Conservation (phyloP, 2,797 vertebrate species). For the Chiroxiphia lanceolata region DNA sequence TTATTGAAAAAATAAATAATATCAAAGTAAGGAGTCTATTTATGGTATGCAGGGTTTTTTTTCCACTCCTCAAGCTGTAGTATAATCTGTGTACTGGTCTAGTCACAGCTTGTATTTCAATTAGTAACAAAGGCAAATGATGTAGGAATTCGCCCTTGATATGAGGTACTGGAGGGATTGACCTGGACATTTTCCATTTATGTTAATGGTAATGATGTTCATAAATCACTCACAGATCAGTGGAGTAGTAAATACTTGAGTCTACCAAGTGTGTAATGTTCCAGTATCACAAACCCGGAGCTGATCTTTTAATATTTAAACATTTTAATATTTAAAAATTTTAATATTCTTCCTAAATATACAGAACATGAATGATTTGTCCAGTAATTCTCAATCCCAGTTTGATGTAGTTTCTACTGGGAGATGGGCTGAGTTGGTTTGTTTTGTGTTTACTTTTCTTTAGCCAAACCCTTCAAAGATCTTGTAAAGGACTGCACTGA, state of each 20-base stretch:
- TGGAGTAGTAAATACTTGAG: background rate
- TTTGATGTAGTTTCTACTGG: background rate
- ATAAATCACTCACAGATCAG: background rate
- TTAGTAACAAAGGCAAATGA: background rate
- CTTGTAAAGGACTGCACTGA: background rate
- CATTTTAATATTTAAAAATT: background rate
- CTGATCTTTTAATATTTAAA: background rate
- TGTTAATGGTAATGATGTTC: background rate
- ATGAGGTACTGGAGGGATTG: background rate
- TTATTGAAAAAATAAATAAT: background rate
- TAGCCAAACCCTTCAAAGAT: background rate
- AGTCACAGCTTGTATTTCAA: background rate
- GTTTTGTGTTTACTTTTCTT: background rate
- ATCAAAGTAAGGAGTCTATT: background rate
- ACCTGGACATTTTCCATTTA: background rate
- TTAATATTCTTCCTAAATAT: background rate
- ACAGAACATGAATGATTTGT: background rate
- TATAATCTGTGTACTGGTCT: background rate
- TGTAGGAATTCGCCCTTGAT: background rate
- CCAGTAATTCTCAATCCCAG: background rate
- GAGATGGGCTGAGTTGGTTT: background rate
- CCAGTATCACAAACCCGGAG: background rate
- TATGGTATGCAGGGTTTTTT: background rate
- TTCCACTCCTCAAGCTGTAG: background rate
- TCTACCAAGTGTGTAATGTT: background rate